phyloP scores from a whole-genome alignment of 2,113 vertebrate species.

The Budorcas taxicolor region DNA sequence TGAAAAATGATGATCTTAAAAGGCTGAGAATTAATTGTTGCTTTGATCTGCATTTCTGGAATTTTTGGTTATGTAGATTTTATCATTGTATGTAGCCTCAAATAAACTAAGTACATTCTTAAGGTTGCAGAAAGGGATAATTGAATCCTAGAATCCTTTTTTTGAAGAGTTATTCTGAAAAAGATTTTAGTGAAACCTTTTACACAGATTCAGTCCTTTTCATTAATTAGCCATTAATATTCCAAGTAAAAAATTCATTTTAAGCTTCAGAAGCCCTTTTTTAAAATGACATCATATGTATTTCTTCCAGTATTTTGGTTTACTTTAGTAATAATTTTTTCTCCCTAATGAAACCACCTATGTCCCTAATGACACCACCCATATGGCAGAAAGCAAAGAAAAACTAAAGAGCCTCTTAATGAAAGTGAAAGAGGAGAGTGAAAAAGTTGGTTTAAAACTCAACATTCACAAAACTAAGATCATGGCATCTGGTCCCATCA shows the following conservation, averaged over 20 bases:
- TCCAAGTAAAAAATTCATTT: conserved; percentile 2
- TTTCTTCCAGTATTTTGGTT: conserved; percentile 9
- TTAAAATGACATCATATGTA: background rate
- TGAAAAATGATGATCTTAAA: conserved; percentile 32
- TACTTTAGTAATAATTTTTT: background rate
- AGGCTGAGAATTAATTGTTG: background rate
- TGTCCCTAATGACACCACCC: background rate
- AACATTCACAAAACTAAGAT: background rate
- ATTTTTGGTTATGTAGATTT: background rate
- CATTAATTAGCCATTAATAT: background rate
- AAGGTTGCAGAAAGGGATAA: background rate
- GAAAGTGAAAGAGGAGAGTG: background rate
- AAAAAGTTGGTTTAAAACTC: background rate
- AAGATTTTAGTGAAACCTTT: background rate
- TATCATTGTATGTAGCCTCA: background rate
- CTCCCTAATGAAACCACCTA: background rate
- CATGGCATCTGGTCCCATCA: background rate
- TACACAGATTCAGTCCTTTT: background rate
- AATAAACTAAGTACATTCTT: background rate
- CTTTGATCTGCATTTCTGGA: conserved; percentile 22
- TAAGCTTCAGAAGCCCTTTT: background rate
- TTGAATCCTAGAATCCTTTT: background rate
- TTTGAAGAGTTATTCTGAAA: conserved; percentile 18
- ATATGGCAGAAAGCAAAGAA: background rate
- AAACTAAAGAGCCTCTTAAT: background rate